phyloP scores from a whole-genome alignment of 2,888 invertebrate species.

The Pseudanteris insignis region DNA sequence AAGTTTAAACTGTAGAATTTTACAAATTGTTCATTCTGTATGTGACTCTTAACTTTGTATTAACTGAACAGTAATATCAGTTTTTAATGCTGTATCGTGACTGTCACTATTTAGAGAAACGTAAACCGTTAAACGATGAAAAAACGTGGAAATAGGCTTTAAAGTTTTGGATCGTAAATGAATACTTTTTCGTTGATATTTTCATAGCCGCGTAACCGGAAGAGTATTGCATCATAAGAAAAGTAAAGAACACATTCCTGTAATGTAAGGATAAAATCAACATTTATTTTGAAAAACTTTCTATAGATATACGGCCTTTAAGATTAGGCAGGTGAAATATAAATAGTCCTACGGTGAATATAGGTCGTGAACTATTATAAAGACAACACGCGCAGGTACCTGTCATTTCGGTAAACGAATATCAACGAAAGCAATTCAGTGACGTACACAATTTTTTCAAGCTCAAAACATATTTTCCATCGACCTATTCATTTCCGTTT shows the following conservation, averaged over 20 bases:
- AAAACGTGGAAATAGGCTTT: neutral
- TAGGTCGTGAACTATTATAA: conserved; percentile 33
- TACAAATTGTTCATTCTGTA: too few species aligned
- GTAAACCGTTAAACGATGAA: too few species aligned
- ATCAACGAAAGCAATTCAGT: conserved; percentile 3
- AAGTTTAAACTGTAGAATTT: too few species aligned
- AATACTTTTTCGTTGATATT: neutral
- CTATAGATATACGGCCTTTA: conserved; percentile 26
- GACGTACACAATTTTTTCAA: conserved; percentile 5
- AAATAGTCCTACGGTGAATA: conserved; percentile 21
- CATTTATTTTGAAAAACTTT: conserved; percentile 29
- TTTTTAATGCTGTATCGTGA: too few species aligned
- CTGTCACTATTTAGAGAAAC: too few species aligned
- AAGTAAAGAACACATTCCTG: conserved; percentile 6
- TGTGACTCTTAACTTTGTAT: too few species aligned
- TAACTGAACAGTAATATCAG: too few species aligned
- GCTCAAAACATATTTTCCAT: too few species aligned
- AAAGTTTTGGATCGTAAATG: neutral
- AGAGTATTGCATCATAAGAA: conserved; percentile 11
- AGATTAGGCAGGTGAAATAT: conserved; percentile 33
- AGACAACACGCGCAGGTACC: conserved; percentile 15
- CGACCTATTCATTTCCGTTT: too few species aligned
- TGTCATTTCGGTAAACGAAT: conserved; percentile 6
- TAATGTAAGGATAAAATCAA: conserved; percentile 8
- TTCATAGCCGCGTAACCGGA: conserved; percentile 6